phyloP scores from a whole-genome alignment of 2,113 vertebrate genomes.

The Uropsilus gracilis region DNA sequence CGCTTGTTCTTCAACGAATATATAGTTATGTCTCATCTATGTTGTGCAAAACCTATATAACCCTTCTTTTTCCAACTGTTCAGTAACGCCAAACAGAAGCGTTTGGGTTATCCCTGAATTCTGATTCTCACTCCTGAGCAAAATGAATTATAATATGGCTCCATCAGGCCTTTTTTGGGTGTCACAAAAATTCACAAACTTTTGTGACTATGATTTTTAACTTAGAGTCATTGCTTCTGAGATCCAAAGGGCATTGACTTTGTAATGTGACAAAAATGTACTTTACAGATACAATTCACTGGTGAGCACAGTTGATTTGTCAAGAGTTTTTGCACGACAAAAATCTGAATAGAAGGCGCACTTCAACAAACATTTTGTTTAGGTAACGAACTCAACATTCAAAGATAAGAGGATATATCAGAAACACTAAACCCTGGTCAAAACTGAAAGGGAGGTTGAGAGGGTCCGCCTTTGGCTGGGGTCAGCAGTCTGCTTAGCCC shows the following conservation, averaged over 20 bases:
- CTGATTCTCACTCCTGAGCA: constrained; percentile 75
- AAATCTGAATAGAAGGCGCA: constrained; percentile 17
- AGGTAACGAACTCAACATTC: constrained; percentile 13
- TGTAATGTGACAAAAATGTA: constrained; percentile 46
- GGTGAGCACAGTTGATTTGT: constrained; percentile 17
- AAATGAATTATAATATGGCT: constrained; percentile 60
- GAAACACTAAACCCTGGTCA: neutral
- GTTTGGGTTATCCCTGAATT: constrained; percentile 73
- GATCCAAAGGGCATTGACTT: constrained; percentile 46
- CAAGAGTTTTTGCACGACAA: constrained; percentile 31
- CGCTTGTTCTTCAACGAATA: neutral
- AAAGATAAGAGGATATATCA: constrained; percentile 22
- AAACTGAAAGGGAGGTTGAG: constrained; percentile 21
- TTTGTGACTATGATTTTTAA: constrained; percentile 53
- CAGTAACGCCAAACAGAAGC: constrained; percentile 54
- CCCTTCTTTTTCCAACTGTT: constrained; percentile 41
- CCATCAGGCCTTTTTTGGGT: constrained; percentile 31
- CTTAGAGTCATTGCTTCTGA: constrained; percentile 40
- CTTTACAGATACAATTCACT: constrained; percentile 15
- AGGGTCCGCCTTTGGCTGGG: neutral
- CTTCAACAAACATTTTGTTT: constrained; percentile 15
- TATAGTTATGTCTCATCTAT: constrained; percentile 20
- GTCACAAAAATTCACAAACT: constrained; percentile 52
- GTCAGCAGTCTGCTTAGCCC: neutral
- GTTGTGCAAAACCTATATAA: constrained; percentile 59